phyloP scores from a whole-genome alignment of 2,113 vertebrate species.

The Saimiri boliviensis region DNA sequence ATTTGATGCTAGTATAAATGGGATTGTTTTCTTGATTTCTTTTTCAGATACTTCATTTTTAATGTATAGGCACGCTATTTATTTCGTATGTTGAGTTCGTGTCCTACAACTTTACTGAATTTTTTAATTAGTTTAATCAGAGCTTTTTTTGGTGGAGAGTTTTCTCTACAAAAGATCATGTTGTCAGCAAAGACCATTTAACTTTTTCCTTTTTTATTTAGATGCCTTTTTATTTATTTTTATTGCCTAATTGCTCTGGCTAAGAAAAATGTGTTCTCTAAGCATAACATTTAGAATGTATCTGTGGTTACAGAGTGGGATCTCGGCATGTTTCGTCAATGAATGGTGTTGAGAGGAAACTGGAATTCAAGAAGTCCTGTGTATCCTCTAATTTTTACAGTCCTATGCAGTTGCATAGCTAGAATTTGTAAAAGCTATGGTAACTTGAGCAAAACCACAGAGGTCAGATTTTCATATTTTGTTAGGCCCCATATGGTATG shows the following conservation, averaged over 20 bases:
- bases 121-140: background rate
- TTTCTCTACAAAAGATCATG: background rate
- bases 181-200: background rate
- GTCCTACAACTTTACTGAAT: background rate
- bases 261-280: background rate
- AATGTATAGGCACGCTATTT: background rate
- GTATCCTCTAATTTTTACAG: background rate
- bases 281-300: background rate
- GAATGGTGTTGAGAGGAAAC: background rate
- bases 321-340: background rate
- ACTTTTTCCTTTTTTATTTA: background rate
- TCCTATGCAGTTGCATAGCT: background rate
- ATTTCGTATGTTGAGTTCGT: background rate
- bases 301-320: background rate
- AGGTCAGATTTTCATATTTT: background rate
- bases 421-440: background rate
- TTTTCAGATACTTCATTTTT: background rate
- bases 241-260: background rate
- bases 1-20: background rate
- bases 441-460: constrained; percentile 1
- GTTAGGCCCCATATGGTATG: background rate
- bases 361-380: background rate
- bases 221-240: background rate
- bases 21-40: background rate
- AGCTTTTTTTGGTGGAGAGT: background rate